These are phyloP conservation scores for Osmerus mordax DNA, from an alignment of 2,113 vertebrate species.

Conservation along the genomic window DNA sequence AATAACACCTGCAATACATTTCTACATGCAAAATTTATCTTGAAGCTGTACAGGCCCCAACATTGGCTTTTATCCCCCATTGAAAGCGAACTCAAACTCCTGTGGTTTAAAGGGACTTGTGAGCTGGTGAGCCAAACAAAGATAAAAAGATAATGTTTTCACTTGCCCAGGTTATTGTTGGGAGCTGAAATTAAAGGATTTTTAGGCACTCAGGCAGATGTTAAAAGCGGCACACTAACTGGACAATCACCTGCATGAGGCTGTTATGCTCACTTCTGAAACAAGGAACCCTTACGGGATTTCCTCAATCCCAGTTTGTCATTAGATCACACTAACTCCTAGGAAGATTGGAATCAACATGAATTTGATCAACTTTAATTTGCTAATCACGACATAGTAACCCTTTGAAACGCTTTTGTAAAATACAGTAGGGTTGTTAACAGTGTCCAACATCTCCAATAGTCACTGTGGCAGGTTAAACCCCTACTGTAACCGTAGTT, in stretches of 20 bases:
- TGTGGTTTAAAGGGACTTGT: conserved; percentile 48
- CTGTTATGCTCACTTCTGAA: conserved; percentile 19
- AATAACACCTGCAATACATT: conserved; percentile 57
- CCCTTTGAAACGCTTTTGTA: too few species aligned
- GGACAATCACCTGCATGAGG: neutral
- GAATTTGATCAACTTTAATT: too few species aligned
- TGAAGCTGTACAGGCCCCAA: conserved; percentile 37
- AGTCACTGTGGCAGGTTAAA: too few species aligned
- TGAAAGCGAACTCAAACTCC: conserved; percentile 35
- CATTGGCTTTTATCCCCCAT: conserved; percentile 31
- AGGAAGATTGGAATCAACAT: too few species aligned
- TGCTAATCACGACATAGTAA: too few species aligned
- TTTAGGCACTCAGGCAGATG: conserved; percentile 19
- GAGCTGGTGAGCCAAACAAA: conserved; percentile 55
- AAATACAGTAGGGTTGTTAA: too few species aligned
- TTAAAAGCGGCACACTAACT: conserved; percentile 22
- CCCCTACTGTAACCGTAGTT: too few species aligned
- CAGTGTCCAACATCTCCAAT: too few species aligned
- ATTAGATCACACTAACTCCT: neutral
- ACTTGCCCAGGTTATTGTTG: conserved; percentile 40
- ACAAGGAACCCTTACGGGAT: neutral
- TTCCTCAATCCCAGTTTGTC: conserved; percentile 10
- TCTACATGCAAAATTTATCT: conserved; percentile 51
- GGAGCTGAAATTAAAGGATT: conserved; percentile 37
- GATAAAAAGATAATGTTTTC: conserved; percentile 58